Conservation (phyloP, 2,113 vertebrate species). For the Mionectes macconnelli region DNA sequence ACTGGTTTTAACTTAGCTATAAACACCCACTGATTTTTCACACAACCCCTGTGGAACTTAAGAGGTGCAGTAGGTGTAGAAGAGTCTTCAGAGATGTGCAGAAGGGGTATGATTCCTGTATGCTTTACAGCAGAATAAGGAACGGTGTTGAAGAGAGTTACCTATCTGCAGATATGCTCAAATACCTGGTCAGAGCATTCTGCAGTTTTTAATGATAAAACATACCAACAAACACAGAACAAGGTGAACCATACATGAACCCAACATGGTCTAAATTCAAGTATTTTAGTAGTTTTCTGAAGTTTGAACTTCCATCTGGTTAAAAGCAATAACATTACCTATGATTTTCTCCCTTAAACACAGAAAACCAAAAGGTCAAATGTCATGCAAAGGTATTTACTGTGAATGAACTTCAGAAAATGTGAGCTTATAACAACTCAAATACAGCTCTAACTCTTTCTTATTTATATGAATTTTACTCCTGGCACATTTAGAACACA, state of each 20-base stretch:
- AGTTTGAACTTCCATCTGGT: neutral
- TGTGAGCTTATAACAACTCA: neutral
- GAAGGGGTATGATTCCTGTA: neutral
- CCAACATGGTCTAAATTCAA: neutral
- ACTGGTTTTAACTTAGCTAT: neutral
- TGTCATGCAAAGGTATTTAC: neutral
- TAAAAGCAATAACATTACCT: neutral
- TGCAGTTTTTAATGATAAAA: neutral
- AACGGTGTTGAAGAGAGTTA: neutral
- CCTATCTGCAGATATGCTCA: neutral
- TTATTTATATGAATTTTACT: neutral
- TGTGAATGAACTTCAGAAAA: neutral
- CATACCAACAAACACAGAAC: neutral
- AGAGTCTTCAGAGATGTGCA: neutral
- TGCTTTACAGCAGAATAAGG: neutral
- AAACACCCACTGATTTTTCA: neutral
- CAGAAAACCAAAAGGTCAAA: neutral
- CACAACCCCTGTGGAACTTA: neutral
- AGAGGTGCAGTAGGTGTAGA: neutral
- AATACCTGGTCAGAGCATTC: neutral
- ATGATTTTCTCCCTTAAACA: neutral
- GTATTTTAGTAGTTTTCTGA: neutral
- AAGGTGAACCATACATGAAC: neutral
- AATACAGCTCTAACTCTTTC: neutral
- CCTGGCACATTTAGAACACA: neutral